Evolutionary conservation across 2,888 invertebrate genomes (phyloP).

Genomic region (Reticulitermes lucifugus): DNA sequence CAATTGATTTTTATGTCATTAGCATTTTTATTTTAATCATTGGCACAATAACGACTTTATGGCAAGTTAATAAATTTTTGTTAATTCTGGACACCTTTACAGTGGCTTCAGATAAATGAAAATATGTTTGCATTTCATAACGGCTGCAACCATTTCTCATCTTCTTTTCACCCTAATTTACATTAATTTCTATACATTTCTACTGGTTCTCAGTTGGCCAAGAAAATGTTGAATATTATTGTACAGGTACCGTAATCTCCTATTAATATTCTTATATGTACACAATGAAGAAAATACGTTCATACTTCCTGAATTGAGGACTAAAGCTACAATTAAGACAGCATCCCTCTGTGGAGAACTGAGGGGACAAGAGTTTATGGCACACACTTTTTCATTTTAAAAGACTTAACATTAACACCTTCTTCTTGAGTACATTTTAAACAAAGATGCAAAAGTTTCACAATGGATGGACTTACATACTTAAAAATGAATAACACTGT

Average conservation of each 20-base stretch:
- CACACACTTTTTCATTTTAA: constrained; percentile 35
- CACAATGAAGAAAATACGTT: constrained; percentile 48
- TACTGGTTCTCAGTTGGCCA: constrained; percentile 43
- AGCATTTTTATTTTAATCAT: constrained; percentile 36
- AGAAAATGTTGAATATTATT: constrained; percentile 46
- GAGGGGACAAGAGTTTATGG: constrained; percentile 34
- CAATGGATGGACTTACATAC: constrained; percentile 47
- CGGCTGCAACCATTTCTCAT: constrained; percentile 19
- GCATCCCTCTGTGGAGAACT: constrained; percentile 16
- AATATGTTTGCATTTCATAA: constrained; percentile 19
- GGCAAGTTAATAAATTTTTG: constrained; percentile 35
- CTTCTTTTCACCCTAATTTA: constrained; percentile 6
- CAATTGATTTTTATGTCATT: constrained; percentile 50
- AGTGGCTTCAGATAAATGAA: neutral
- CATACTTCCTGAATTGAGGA: constrained; percentile 38
- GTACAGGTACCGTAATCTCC: constrained; percentile 50
- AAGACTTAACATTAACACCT: constrained; percentile 30
- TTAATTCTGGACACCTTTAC: constrained; percentile 17
- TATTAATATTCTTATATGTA: constrained; percentile 41
- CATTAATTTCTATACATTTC: constrained; percentile 45
- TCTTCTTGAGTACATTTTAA: constrained; percentile 17
- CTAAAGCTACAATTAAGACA: constrained; percentile 42
- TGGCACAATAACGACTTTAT: constrained; percentile 43
- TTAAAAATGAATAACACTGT: constrained; percentile 34
- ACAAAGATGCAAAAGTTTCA: constrained; percentile 36